These are phyloP conservation scores for Dioctria linearis DNA, from an alignment of 2,888 invertebrate genomes.

Conservation along the genomic window DNA sequence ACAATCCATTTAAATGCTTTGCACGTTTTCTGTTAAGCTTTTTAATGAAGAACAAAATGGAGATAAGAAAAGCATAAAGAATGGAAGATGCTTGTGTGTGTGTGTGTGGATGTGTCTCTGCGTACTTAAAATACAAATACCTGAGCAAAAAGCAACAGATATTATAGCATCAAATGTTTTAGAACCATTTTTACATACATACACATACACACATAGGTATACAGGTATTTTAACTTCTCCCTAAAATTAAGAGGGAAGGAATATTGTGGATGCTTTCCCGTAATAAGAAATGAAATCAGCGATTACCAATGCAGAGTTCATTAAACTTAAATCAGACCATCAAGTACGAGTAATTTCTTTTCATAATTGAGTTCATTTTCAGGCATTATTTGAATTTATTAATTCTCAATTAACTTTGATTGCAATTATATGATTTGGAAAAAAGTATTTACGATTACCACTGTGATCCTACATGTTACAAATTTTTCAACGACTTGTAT, in stretches of 20 bases:
- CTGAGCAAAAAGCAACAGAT: conserved; percentile 42
- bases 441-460: no score
- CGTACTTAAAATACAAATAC: conserved; percentile 7
- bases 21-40: conserved; percentile 62
- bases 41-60: conserved; percentile 62
- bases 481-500: no score
- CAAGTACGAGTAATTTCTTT: no score
- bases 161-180: background rate
- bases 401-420: no score
- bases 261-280: background rate
- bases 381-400: no score
- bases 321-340: background rate
- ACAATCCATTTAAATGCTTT: conserved; percentile 58
- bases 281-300: background rate
- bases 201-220: background rate
- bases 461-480: no score
- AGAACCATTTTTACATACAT: background rate
- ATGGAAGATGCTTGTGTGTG: conserved; percentile 17
- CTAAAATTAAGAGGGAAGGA: no score
- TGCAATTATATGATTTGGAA: no score
- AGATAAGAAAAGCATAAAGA: conserved; percentile 59
- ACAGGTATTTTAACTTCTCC: background rate
- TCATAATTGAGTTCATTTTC: no score
- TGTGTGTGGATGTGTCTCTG: background rate
- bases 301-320: conserved; percentile 1